Percentiles rank a stretch among this genome's conserved stretches.
Evolutionary conservation across 2,888 invertebrate species (phyloP).

Genomic region (Melanostoma scalare): DNA sequence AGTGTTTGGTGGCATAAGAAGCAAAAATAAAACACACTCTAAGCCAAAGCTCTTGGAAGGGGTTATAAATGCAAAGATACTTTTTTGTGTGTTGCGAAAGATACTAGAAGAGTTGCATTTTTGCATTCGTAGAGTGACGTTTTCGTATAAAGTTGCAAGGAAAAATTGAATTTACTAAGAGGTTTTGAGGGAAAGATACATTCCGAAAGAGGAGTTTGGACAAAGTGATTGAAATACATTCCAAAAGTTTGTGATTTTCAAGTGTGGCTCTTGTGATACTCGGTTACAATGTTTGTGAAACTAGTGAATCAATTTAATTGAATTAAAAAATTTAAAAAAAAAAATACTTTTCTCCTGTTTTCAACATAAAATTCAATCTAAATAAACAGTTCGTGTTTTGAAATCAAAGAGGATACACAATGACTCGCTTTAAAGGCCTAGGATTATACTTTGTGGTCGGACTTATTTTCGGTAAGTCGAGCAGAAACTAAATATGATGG

Average conservation of each 20-base stretch:
- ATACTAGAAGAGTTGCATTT: constrained; percentile 12
- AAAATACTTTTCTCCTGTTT: neutral
- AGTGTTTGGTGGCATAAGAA: neutral
- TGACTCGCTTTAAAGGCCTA: constrained; percentile 20
- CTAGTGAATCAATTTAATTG: neutral
- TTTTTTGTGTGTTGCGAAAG: constrained; percentile 14
- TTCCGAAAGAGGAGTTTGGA: neutral
- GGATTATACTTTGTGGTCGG: constrained; percentile 48
- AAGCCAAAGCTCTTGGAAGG: constrained; percentile 20
- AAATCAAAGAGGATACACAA: constrained; percentile 41
- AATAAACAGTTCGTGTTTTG: constrained; percentile 8
- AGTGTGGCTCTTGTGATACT: neutral
- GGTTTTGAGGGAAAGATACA: neutral
- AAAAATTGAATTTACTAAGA: neutral
- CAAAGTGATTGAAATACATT: constrained; percentile 1
- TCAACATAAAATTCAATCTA: neutral
- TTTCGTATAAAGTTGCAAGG: neutral
- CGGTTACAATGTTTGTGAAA: neutral
- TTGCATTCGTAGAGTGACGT: constrained; percentile 3
- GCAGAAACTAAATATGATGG: too few relatives aligned
- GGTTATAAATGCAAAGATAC: constrained; percentile 18
- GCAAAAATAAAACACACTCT: constrained; percentile 8
- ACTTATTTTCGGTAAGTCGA: constrained; percentile 45
- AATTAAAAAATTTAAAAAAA: constrained; percentile 12
- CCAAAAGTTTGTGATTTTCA: neutral